Conservation (phyloP, 2,113 vertebrate genomes). For the Aphyosemion australe region DNA sequence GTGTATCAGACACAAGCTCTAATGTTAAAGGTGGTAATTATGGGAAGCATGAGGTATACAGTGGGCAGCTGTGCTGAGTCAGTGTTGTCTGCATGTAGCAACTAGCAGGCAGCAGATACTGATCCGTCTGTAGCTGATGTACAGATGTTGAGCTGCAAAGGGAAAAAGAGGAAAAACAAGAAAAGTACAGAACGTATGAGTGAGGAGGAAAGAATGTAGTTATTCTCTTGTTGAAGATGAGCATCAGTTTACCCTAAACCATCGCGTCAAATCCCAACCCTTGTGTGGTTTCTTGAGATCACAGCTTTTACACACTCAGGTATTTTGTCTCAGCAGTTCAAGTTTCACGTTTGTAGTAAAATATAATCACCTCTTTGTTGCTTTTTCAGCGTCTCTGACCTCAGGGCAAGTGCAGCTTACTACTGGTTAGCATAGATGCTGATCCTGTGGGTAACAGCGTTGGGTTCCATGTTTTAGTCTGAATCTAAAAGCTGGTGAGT, state of each 20-base stretch:
- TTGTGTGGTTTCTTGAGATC: not conserved
- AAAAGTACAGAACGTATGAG: too few relatives aligned
- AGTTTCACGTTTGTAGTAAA: not conserved
- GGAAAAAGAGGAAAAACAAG: not conserved
- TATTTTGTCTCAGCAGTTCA: constrained; percentile 10
- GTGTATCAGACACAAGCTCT: not conserved
- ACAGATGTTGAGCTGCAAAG: not conserved
- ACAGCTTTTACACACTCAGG: not conserved
- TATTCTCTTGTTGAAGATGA: too few relatives aligned
- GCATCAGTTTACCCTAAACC: too few relatives aligned
- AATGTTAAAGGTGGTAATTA: not conserved
- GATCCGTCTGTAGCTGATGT: not conserved
- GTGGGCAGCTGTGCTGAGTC: not conserved
- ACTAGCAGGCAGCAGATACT: not conserved
- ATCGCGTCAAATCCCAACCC: not conserved
- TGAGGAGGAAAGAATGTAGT: not conserved
- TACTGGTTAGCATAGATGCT: constrained; percentile 4
- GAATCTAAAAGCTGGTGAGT: not conserved
- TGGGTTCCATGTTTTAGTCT: not conserved
- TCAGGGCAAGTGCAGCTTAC: not conserved
- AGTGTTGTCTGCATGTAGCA: too few relatives aligned
- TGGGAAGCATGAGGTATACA: not conserved
- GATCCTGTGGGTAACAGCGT: not conserved
- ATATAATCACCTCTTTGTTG: constrained; percentile 7
- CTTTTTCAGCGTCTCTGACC: constrained; percentile 31